A percentile compares a stretch with the other conserved stretches of the same genome.
Evolutionary conservation across 2,888 invertebrate genomes (phyloP).

Genomic region (Andrena hattorfiana): DNA sequence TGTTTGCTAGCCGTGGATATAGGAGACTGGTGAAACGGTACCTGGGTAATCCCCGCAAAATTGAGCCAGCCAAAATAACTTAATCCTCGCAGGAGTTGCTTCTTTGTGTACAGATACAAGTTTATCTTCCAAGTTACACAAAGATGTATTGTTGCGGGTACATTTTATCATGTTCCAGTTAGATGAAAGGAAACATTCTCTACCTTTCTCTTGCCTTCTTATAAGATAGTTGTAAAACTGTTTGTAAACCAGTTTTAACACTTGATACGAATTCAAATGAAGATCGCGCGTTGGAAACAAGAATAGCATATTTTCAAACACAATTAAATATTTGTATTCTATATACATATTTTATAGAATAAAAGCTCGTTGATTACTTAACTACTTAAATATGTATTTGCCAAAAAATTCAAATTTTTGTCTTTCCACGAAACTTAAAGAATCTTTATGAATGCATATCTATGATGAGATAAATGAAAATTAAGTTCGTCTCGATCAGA

Average conservation of each 20-base stretch:
- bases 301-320: no score
- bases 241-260: no score
- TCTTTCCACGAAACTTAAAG: no score
- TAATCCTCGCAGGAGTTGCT: not conserved
- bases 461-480: no score
- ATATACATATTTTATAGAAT: no score
- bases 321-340: no score
- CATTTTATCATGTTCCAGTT: not conserved
- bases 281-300: no score
- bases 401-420: no score
- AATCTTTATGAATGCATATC: no score
- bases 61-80: slow-evolving; percentile 19
- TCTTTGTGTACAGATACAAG: slow-evolving; percentile 3
- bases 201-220: not conserved
- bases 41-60: slow-evolving; percentile 8
- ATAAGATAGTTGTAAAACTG: not conserved
- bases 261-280: not conserved
- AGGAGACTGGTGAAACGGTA: not conserved
- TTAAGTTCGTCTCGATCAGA: no score
- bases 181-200: not conserved
- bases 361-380: no score
- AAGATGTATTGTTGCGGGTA: slow-evolving; percentile 17
- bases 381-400: no score
- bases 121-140: slow-evolving; percentile 3
- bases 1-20: not conserved